A percentile compares a stretch with the other conserved stretches of the same genome.
Conservation (phyloP, 2,888 invertebrate genomes). For the Drosophila sordidapex region DNA sequence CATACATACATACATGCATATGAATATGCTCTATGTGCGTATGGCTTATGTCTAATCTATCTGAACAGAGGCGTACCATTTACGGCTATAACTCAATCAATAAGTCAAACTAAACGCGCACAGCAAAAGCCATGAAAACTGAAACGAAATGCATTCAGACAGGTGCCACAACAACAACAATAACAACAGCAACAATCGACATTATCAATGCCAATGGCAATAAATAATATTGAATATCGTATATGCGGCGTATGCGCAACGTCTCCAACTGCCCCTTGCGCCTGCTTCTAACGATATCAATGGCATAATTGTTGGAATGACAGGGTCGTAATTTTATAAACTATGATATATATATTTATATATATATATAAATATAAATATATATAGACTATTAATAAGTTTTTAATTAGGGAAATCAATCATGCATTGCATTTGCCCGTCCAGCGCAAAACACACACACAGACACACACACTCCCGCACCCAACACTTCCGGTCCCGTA, state of each 20-base stretch:
- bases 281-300: slow-evolving; percentile 25
- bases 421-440: not conserved
- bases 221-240: slow-evolving; percentile 57
- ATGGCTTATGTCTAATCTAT: slow-evolving; percentile 44
- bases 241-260: slow-evolving; percentile 39
- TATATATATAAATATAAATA: not conserved
- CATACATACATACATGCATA: not conserved
- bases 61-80: slow-evolving; percentile 46
- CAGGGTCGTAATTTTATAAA: slow-evolving; percentile 1
- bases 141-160: slow-evolving; percentile 53
- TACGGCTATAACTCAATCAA: slow-evolving; percentile 65
- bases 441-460: not conserved
- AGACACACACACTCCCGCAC: not conserved
- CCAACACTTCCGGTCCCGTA: not conserved
- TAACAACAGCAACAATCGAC: slow-evolving; percentile 9
- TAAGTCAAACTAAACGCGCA: slow-evolving; percentile 41
- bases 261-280: slow-evolving; percentile 6
- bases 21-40: slow-evolving; percentile 5
- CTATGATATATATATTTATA: not conserved
- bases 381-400: no score
- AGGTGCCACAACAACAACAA: slow-evolving; percentile 25
- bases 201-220: slow-evolving; percentile 49
- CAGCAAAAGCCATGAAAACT: slow-evolving; percentile 53
- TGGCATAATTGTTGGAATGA: slow-evolving; percentile 33
- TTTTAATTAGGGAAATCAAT: not conserved